Evolutionary conservation across 2,888 invertebrate genomes (phyloP).

Genomic region (Crepidodera aurea): DNA sequence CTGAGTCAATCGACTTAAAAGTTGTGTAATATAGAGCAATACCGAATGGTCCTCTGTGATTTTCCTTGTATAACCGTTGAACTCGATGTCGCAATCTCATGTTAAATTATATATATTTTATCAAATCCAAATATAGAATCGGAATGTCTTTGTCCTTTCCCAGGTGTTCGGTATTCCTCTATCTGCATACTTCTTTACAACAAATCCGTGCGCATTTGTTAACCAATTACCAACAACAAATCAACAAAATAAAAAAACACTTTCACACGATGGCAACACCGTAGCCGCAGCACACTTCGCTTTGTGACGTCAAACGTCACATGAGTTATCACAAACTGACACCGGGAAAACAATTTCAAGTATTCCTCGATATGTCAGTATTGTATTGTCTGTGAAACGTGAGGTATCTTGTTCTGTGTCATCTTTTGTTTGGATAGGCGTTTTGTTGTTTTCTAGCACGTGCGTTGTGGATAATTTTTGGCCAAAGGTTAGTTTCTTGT

Average conservation of each 20-base stretch:
- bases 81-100: neutral
- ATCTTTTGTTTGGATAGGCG: constrained; percentile 29
- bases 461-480: constrained; percentile 26
- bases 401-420: constrained; percentile 25
- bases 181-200: neutral
- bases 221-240: neutral
- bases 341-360: constrained; percentile 58
- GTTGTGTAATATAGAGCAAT: neutral
- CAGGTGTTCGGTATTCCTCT: constrained; percentile 21
- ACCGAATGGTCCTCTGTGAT: neutral
- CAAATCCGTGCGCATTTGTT: too few species aligned
- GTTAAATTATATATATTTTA: neutral
- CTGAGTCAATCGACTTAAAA: neutral
- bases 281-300: constrained; percentile 31
- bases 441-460: constrained; percentile 37
- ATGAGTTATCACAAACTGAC: constrained; percentile 57
- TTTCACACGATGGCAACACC: constrained; percentile 17
- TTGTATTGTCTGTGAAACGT: constrained; percentile 45
- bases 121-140: constrained; percentile 26
- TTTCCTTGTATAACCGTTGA: neutral
- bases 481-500: constrained; percentile 35
- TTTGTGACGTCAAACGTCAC: constrained; percentile 58
- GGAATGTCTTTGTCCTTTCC: constrained; percentile 25
- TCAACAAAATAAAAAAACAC: neutral
- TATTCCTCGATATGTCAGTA: constrained; percentile 57